phyloP scores from a whole-genome alignment of 2,797 vertebrate species.

The Amblyopsis hoosieri region DNA sequence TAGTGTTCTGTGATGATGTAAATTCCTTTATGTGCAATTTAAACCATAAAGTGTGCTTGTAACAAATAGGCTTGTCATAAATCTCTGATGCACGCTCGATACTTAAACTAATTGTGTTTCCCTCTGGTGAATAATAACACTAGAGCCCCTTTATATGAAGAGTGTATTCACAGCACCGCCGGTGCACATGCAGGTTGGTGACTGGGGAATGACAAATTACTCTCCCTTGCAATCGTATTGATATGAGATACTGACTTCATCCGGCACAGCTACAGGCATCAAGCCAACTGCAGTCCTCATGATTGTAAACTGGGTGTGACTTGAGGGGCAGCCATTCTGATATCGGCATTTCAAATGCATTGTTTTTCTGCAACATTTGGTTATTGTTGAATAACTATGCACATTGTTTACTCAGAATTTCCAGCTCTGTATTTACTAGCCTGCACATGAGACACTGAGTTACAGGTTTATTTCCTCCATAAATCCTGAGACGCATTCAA shows the following conservation, averaged over 20 bases:
- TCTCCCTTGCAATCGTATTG: slow-evolving; percentile 38
- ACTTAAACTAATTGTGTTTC: slow-evolving; percentile 39
- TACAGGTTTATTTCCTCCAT: slow-evolving; percentile 34
- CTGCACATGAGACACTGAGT: slow-evolving; percentile 25
- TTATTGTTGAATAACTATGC: slow-evolving; percentile 20
- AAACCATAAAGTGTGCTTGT: slow-evolving; percentile 29
- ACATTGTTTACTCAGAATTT: slow-evolving; percentile 24
- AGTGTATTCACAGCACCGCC: slow-evolving; percentile 29
- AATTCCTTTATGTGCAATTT: slow-evolving; percentile 55
- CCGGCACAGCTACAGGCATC: slow-evolving; percentile 40
- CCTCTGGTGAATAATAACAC: slow-evolving; percentile 20
- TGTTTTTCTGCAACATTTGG: slow-evolving; percentile 44
- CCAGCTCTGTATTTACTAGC: slow-evolving; percentile 6
- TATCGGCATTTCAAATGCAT: slow-evolving; percentile 50
- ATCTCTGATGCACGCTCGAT: slow-evolving; percentile 12
- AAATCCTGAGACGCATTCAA: slow-evolving; percentile 20
- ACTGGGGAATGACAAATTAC: slow-evolving; percentile 46
- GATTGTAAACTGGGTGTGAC: slow-evolving; percentile 55
- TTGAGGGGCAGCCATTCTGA: slow-evolving; percentile 35
- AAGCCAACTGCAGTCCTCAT: slow-evolving; percentile 30
- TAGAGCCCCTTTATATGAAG: slow-evolving; percentile 20
- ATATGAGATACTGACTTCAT: slow-evolving; percentile 44
- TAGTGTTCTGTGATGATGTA: slow-evolving; percentile 32
- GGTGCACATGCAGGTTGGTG: slow-evolving; percentile 25
- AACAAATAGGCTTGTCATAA: slow-evolving; percentile 21